Evolutionary conservation across 2,797 vertebrate genomes (phyloP).

Genomic region (Catostomus latipinnis): DNA sequence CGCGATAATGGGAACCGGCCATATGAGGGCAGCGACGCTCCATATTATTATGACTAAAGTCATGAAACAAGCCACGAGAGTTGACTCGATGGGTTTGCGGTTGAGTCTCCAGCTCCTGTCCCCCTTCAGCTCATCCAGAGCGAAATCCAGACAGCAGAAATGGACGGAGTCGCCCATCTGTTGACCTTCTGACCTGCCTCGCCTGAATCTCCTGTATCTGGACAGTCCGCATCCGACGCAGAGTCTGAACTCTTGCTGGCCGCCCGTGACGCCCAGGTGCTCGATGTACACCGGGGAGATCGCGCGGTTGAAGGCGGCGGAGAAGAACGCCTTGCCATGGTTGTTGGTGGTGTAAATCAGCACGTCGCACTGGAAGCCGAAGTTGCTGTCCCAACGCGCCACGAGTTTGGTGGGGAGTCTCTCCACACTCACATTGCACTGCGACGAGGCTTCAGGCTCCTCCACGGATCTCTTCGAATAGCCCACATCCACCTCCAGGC

Average conservation of each 20-base stretch:
- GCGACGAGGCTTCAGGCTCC: constrained; percentile 73
- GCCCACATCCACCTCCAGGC: constrained; percentile 85
- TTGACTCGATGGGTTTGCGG: constrained; percentile 97
- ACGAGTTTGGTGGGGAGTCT: constrained; percentile 92
- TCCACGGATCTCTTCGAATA: constrained; percentile 83
- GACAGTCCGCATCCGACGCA: constrained; percentile 95
- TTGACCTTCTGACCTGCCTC: constrained; percentile 74
- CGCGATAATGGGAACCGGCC: constrained; percentile 99
- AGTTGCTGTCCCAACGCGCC: constrained; percentile 92
- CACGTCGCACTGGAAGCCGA: constrained; percentile 94
- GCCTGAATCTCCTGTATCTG: constrained; percentile 81
- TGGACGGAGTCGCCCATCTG: constrained; percentile 80
- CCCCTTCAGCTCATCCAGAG: constrained; percentile 94
- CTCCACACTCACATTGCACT: constrained; percentile 96
- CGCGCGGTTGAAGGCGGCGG: constrained; percentile 91
- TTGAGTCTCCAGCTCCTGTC: constrained; percentile 96
- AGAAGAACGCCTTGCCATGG: constrained; percentile 93
- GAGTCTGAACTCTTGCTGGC: constrained; percentile 92
- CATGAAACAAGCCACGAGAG: constrained; percentile 98
- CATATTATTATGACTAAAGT: constrained; percentile 98
- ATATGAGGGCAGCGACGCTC: constrained; percentile 99
- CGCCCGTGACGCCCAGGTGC: constrained; percentile 88
- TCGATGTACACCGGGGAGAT: constrained; percentile 93
- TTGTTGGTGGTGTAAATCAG: constrained; percentile 95
- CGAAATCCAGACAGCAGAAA: constrained; percentile 98